Percentiles rank a stretch among this genome's conserved stretches.
phyloP scores from a whole-genome alignment of 2,797 vertebrate genomes.

The Hypotaenidia philippensis region DNA sequence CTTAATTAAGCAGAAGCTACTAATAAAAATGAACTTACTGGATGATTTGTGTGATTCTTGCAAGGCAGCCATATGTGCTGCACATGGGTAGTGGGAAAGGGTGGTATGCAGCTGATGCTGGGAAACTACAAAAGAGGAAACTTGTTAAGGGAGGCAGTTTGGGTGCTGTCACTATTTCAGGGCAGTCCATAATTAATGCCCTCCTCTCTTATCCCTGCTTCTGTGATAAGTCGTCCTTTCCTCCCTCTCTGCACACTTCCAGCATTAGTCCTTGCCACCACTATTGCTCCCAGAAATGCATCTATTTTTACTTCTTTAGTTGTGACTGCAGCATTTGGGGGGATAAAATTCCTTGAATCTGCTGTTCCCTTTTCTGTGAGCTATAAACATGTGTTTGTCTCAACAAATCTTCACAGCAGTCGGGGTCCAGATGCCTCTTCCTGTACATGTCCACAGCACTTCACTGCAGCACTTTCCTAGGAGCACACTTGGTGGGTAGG shows the following conservation, averaged over 20 bases:
- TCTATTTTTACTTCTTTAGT: slow-evolving; percentile 46
- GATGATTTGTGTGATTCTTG: slow-evolving; percentile 72
- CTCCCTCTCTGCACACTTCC: slow-evolving; percentile 11
- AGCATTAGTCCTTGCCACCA: neutral
- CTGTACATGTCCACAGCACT: neutral
- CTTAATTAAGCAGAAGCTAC: slow-evolving; percentile 79
- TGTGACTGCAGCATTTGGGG: slow-evolving; percentile 30
- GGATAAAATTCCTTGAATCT: slow-evolving; percentile 38
- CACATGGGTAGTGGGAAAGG: slow-evolving; percentile 29
- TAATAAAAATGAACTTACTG: slow-evolving; percentile 74
- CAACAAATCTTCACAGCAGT: slow-evolving; percentile 44
- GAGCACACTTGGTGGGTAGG: accelerated
- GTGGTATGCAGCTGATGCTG: slow-evolving; percentile 14
- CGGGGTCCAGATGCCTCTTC: neutral
- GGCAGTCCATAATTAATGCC: slow-evolving; percentile 40
- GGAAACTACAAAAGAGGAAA: slow-evolving; percentile 7
- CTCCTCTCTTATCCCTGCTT: slow-evolving; percentile 2
- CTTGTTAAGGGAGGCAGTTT: slow-evolving; percentile 30
- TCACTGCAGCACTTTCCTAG: neutral
- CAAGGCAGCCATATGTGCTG: slow-evolving; percentile 59
- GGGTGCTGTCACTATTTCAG: neutral
- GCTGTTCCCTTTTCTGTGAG: slow-evolving; percentile 2
- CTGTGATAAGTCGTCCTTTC: slow-evolving; percentile 24
- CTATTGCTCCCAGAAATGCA: neutral
- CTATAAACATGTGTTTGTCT: slow-evolving; percentile 10